Base-by-base conservation (phyloP, 1,140 invertebrate species). In the Schlechtendalia chinensis region DNA sequence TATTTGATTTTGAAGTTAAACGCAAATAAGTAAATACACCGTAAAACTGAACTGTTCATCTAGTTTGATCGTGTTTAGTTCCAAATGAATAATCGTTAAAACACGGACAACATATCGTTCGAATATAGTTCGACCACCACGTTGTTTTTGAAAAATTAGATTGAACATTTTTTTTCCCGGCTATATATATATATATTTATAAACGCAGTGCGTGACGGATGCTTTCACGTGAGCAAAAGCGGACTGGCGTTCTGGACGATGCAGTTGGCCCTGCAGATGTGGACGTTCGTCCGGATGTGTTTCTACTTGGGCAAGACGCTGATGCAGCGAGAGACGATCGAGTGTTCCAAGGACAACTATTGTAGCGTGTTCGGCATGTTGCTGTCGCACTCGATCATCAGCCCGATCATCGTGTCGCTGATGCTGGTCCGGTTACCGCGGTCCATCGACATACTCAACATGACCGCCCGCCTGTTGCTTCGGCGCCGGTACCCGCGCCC, bases 341-440 rank as follows among this genome's bases (percentile, higher is more conserved):
- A 67, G 19, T 82, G 75, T 6, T 80, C 75, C 0, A 17, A 56
- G 5, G 81, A 75, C n/a, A 82, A 82, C 32, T 82, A 82, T 22
- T 82, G 75, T 22, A 45, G 59, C n/a, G 75, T 75, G 27, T 80
- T 80, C 5, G 65, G 75, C 14, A 56, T 71, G 39, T 27, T 82
- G n/a, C 11, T 82, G 19, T 69, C 72, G 22, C 75, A 80, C 53
- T 56, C 72, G 29, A 39, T 75, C 17, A 81, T 81, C 32, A 74
- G 67, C n/a, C 69, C 81, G 16, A 50, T 82, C 8, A 50, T 81
- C 16, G 72, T 77, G 32, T 29, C 47, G 1, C 54, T 81, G 19
- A 71, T 82, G 2, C 75, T 72, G 22, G 19, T 81, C 11, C 56
- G 67, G 8, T 59, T 75, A n/a, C 39, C 56, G 54, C 19, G 22